Conservation (phyloP, 2,113 vertebrate genomes). For the Platycercus adscitus region DNA sequence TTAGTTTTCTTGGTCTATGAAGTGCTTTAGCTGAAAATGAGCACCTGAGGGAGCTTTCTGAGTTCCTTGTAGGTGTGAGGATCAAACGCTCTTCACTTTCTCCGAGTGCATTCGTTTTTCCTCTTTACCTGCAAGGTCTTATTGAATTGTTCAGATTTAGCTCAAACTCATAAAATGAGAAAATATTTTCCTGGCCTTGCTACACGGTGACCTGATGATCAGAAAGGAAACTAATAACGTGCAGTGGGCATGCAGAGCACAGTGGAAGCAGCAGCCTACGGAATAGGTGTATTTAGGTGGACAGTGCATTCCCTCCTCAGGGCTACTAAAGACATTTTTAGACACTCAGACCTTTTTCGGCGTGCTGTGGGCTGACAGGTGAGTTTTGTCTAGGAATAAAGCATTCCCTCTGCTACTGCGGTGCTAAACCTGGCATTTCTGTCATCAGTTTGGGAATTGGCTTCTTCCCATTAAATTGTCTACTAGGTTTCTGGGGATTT, state of each 20-base stretch:
- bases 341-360: background rate
- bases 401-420: background rate
- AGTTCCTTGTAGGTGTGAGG: background rate
- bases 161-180: background rate
- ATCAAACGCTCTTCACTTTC: background rate
- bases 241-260: fast-evolving
- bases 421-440: background rate
- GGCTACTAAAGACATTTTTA: background rate
- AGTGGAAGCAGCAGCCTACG: background rate
- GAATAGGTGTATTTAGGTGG: background rate
- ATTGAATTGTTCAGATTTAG: background rate
- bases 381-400: background rate
- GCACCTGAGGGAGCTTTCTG: background rate
- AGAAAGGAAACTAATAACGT: background rate
- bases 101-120: background rate
- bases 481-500: background rate
- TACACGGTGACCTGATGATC: background rate
- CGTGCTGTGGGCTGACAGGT: background rate
- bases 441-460: background rate
- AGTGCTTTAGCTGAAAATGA: conserved; percentile 35
- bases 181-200: background rate
- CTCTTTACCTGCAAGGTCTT: background rate
- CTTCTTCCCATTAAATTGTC: background rate
- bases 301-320: background rate
- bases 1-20: background rate